Conservation (phyloP, 1,140 invertebrate genomes). For the Conus betulinus region DNA sequence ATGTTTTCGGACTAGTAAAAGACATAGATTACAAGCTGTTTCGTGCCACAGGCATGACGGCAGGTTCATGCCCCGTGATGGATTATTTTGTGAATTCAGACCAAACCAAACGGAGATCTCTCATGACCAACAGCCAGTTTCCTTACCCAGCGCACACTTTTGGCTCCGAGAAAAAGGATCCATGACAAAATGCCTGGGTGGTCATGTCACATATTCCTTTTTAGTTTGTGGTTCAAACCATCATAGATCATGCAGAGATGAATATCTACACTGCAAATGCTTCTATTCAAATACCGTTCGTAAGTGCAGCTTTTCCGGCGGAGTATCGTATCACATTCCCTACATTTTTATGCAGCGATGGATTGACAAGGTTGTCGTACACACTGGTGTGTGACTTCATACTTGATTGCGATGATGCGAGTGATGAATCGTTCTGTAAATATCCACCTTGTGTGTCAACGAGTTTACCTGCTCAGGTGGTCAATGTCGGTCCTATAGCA, state of each 20-base stretch:
- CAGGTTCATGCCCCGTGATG: not conserved
- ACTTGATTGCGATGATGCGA: not conserved
- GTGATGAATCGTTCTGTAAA: not conserved
- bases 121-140: not conserved
- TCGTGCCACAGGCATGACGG: not conserved
- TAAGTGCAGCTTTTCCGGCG: not conserved
- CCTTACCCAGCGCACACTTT: not conserved
- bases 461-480: not conserved
- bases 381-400: not conserved
- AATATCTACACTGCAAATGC: not conserved
- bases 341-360: not conserved
- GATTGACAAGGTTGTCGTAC: not conserved
- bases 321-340: not conserved
- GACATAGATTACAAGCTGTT: not conserved
- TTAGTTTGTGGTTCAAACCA: not conserved
- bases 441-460: not conserved
- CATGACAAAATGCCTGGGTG: not conserved
- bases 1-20: not conserved
- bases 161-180: not conserved
- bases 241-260: not conserved
- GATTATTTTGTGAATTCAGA: not conserved
- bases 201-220: not conserved
- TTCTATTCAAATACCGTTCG: not conserved
- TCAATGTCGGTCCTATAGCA: not conserved
- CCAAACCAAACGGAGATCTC: not conserved